These are phyloP conservation scores for Gavialis gangeticus DNA, from an alignment of 2,113 vertebrate genomes.

Conservation along the genomic window DNA sequence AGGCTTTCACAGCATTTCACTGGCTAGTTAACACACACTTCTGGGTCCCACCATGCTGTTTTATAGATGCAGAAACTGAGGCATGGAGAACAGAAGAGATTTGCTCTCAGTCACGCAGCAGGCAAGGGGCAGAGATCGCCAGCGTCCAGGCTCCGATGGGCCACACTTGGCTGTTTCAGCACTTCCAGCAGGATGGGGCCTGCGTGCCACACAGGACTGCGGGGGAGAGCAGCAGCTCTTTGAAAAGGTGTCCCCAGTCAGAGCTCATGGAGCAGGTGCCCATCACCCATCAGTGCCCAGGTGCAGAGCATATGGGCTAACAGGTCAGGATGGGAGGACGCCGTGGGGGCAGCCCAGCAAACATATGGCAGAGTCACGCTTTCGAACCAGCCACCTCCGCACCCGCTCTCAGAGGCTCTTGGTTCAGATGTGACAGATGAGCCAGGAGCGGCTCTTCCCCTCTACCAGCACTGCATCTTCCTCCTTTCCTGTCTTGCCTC, in stretches of 20 bases:
- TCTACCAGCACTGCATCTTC: not conserved
- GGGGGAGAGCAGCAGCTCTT: not conserved
- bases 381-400: not conserved
- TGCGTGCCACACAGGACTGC: accelerated
- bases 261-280: not conserved
- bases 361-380: accelerated
- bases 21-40: not conserved
- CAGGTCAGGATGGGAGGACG: not conserved
- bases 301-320: not conserved
- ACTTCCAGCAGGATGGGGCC: not conserved
- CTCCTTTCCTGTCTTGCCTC: not conserved
- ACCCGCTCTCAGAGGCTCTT: not conserved
- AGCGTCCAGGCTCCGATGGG: not conserved
- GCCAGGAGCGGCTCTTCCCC: not conserved
- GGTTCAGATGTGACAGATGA: not conserved
- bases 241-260: not conserved
- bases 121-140: not conserved
- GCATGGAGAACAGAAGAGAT: not conserved
- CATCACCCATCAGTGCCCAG: not conserved
- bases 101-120: not conserved
- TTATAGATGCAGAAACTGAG: not conserved
- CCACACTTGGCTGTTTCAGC: not conserved
- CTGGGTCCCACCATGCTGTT: accelerated
- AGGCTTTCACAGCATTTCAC: not conserved
- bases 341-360: accelerated